Conservation (phyloP, 2,797 vertebrate genomes). For the Megalops cyprinoides region DNA sequence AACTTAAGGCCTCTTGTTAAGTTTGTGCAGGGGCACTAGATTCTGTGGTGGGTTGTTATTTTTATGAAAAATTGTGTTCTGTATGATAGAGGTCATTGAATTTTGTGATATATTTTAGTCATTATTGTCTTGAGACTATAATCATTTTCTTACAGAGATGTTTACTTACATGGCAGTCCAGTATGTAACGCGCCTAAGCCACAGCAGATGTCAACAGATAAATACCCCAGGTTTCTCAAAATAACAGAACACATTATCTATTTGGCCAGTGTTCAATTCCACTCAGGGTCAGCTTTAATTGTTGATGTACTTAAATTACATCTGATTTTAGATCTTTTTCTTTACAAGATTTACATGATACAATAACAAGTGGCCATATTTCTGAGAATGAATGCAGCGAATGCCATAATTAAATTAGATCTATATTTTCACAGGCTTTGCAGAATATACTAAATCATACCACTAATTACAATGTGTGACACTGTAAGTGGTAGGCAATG, state of each 20-base stretch:
- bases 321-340: slow-evolving; percentile 70
- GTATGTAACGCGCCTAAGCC: slow-evolving; percentile 53
- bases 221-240: slow-evolving; percentile 76
- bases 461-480: slow-evolving; percentile 53
- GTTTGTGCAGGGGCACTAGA: slow-evolving; percentile 41
- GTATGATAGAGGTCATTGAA: slow-evolving; percentile 59
- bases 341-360: slow-evolving; percentile 63
- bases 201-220: slow-evolving; percentile 58
- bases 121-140: slow-evolving; percentile 57
- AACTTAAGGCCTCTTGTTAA: slow-evolving; percentile 55
- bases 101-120: slow-evolving; percentile 56
- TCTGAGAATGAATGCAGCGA: slow-evolving; percentile 67
- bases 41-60: slow-evolving; percentile 51
- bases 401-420: slow-evolving; percentile 63
- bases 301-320: slow-evolving; percentile 81
- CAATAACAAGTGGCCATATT: slow-evolving; percentile 67
- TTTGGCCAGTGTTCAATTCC: slow-evolving; percentile 82
- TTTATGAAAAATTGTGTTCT: slow-evolving; percentile 64
- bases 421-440: slow-evolving; percentile 42
- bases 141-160: slow-evolving; percentile 52
- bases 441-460: slow-evolving; percentile 60
- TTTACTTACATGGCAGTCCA: slow-evolving; percentile 70
- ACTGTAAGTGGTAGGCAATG: neutral
- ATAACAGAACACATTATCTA: slow-evolving; percentile 74
- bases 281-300: slow-evolving; percentile 77